A percentile compares a stretch with the other conserved stretches of the same genome.
Conservation (phyloP, 2,113 vertebrate genomes). For the Machaerirhynchus nigripectus region DNA sequence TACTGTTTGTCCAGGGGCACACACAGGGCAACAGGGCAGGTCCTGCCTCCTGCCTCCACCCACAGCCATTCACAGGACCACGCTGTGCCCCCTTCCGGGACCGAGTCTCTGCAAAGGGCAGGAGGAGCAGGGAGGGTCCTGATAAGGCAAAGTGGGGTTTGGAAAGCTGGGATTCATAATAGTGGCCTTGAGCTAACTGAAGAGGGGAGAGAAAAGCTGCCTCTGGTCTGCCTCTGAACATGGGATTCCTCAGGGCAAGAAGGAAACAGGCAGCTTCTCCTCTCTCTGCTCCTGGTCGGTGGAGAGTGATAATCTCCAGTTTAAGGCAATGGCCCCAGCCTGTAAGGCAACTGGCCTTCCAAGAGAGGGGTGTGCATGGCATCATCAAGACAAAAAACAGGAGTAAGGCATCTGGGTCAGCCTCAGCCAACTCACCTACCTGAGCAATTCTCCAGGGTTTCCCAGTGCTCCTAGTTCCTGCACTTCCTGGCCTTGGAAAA, state of each 20-base stretch:
- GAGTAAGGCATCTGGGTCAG: background rate
- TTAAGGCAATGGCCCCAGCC: background rate
- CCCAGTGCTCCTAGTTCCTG: background rate
- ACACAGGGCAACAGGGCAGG: background rate
- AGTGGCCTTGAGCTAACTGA: background rate
- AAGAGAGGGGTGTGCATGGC: background rate
- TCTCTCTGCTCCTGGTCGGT: background rate
- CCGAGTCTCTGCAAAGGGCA: background rate
- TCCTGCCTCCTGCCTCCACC: background rate
- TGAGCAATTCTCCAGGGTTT: background rate
- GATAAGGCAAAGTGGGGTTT: background rate
- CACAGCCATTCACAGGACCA: background rate
- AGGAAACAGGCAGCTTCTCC: background rate
- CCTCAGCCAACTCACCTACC: background rate
- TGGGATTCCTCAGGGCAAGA: accelerated
- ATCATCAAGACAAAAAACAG: background rate
- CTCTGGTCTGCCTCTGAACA: background rate
- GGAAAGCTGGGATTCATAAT: background rate
- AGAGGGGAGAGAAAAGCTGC: background rate
- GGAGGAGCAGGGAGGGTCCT: background rate
- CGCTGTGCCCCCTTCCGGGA: background rate
- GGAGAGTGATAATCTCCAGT: background rate
- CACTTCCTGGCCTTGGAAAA: background rate
- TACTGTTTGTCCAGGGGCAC: background rate
- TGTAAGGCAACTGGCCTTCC: background rate